Conservation (phyloP, 2,113 vertebrate genomes). For the Himantopus leucocephalus region DNA sequence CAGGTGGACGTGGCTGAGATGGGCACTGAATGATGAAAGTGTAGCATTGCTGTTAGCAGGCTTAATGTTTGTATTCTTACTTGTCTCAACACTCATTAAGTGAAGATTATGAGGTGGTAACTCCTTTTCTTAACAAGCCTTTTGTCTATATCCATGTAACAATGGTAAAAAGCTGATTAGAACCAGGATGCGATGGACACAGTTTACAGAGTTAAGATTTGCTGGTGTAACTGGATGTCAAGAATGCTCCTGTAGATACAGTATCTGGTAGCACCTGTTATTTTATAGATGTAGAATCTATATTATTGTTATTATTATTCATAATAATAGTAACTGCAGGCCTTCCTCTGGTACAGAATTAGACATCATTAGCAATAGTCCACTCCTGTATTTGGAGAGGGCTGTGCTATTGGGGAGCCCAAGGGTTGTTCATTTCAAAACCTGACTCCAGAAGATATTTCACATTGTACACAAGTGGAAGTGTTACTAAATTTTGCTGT, state of each 20-base stretch:
- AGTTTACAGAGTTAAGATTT: background rate
- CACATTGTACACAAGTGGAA: background rate
- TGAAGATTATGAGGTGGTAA: background rate
- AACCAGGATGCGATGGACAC: background rate
- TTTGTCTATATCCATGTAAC: background rate
- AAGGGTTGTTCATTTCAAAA: slow-evolving; percentile 9
- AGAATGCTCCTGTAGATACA: background rate
- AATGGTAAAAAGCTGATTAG: background rate
- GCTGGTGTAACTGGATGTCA: background rate
- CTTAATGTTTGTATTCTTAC: background rate
- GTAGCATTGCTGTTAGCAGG: slow-evolving; percentile 21
- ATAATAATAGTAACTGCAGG: background rate
- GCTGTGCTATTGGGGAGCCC: background rate
- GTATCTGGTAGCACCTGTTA: background rate
- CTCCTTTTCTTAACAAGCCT: background rate
- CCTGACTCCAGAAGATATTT: background rate
- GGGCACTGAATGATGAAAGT: background rate
- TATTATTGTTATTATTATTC: background rate
- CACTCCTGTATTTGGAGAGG: background rate
- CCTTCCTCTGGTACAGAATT: background rate
- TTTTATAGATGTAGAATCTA: background rate
- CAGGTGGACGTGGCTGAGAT: slow-evolving; percentile 30
- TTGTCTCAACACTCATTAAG: background rate
- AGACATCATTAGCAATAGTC: background rate
- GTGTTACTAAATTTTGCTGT: slow-evolving; percentile 16